Evolutionary conservation across 2,888 invertebrate genomes (phyloP), one percentile per base, ranked within the genome.

Genomic region (Agapostemon virescens): DNA sequence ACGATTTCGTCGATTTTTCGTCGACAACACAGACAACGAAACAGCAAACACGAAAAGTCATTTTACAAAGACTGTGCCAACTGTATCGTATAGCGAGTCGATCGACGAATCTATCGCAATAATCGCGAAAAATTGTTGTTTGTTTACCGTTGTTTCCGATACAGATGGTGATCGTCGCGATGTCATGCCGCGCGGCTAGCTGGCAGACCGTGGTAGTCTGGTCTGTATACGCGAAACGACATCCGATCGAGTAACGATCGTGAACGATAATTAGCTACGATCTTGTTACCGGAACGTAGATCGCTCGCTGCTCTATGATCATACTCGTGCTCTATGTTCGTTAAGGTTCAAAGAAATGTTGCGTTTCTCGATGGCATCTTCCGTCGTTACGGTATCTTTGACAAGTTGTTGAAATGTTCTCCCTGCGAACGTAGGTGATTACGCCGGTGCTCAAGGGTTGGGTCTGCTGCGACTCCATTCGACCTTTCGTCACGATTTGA

Each of bases 401-500:
- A n/a, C n/a, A n/a, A n/a, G n/a, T n/a, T n/a, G n/a, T n/a, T 74
- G 20, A 72, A 49, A 55, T 40, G 9, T 30, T 55, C 33, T 69
- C 13, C 33, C 11, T 17, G 17, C 7, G 45, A 45, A 80, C 40
- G 9, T 78, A 95, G 94, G 96, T 93, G 98, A 95, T 94, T 98
- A 96, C 94, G 97, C 95, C 85, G 96, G 98, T 63, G 98, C 98
- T 2, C 98, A 98, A 93, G 99, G 99, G 0, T 94, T 99, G 64
- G 99, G 99, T 0, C 95, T 99, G 11, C 94, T 99, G 36, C 94
- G 98, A 84, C 94, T 99, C 1, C 99, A 99, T 93, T 99, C 99
- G 13, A 99, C 99, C 0, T 99, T 98, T 93, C 96, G 99, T 0
- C 99, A 99, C 93, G 99, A 99, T 93, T 94, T 99, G 80, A 99